Percentiles rank a stretch among this genome's conserved stretches.
These are phyloP conservation scores for Notoglanidium macrostoma DNA, from an alignment of 2,797 vertebrate species.

Conservation along the genomic window DNA sequence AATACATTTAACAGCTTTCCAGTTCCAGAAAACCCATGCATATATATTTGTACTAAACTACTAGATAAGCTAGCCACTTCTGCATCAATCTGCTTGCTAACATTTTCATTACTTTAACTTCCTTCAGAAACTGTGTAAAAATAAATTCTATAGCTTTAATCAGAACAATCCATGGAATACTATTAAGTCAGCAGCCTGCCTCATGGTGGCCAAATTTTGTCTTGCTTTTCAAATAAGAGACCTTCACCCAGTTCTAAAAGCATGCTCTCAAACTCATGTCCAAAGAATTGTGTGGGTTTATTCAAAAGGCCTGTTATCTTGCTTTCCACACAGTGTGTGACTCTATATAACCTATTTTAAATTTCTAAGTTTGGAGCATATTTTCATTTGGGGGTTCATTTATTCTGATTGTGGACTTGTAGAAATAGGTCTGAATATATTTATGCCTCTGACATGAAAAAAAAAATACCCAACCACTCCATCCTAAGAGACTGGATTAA, in stretches of 20 bases:
- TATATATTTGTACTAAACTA: neutral
- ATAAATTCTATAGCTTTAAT: neutral
- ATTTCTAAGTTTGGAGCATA: slow-evolving; percentile 19
- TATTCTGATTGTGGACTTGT: neutral
- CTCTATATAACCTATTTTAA: slow-evolving; percentile 17
- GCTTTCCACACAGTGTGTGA: slow-evolving; percentile 16
- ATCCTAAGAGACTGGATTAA: neutral
- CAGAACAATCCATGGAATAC: neutral
- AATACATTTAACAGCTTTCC: neutral
- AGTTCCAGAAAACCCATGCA: neutral
- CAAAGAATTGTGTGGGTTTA: slow-evolving; percentile 2
- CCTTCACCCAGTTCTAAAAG: neutral
- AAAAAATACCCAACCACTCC: neutral
- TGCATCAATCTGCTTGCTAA: neutral
- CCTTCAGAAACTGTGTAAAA: neutral
- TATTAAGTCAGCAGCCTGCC: neutral
- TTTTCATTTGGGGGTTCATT: neutral
- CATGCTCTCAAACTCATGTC: slow-evolving; percentile 1
- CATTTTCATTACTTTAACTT: neutral
- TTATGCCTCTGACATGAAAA: neutral
- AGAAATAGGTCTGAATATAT: slow-evolving; percentile 15
- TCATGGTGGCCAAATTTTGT: neutral
- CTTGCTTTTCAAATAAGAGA: neutral
- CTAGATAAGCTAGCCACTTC: neutral
- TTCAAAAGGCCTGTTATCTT: slow-evolving; percentile 34